Base-by-base conservation (phyloP, 2,888 invertebrate species). In the Drosophila lutescens region DNA sequence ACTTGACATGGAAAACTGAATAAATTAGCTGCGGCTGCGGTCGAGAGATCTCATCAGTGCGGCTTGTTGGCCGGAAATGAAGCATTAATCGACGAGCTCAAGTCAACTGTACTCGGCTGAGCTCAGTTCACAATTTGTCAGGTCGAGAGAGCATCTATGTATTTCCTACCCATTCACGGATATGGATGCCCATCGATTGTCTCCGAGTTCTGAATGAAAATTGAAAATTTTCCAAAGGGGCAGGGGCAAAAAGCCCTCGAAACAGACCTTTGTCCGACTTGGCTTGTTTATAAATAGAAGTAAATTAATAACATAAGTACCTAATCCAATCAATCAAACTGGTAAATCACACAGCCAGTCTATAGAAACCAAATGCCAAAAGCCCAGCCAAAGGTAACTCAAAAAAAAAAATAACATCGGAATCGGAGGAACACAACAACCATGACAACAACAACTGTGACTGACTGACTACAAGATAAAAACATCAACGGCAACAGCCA, bases 271-370 rank as follows among this genome's bases (percentile, higher is more conserved):
- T 85, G 82, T 85, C 79, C 85, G 70, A 74, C 79, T 38, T 38
- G 74, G 81, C 88, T 82, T 85, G 86, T 86, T 80, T 86, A 87
- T 80, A 85, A 85, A 85, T 86, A 86, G 88, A 86, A 83, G 84
- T 80, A 90, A 90, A 89, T 90, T 90, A 90, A 90, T 90, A 89
- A 90, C 88, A 89, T 89, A 90, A 90, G 88, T 89, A 89, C 89
- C 84, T 82, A 91, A 91, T 89, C 90, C 90, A 90, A 91, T 90
- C 90, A 90, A 90, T 90, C 90, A 90, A 90, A 88, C 84, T 80
- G 79, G 84, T 90, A 82, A 84, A 85, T 88, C 86, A 83, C 74
- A 82, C 69, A 82, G 80, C 86, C 71, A 56, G 63, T 47, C 56
- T 65, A 49, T 84, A 78, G 71, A 76, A 78, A 80, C 80, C 80